Conservation (phyloP, 2,888 invertebrate genomes). For the Brenthis ino region DNA sequence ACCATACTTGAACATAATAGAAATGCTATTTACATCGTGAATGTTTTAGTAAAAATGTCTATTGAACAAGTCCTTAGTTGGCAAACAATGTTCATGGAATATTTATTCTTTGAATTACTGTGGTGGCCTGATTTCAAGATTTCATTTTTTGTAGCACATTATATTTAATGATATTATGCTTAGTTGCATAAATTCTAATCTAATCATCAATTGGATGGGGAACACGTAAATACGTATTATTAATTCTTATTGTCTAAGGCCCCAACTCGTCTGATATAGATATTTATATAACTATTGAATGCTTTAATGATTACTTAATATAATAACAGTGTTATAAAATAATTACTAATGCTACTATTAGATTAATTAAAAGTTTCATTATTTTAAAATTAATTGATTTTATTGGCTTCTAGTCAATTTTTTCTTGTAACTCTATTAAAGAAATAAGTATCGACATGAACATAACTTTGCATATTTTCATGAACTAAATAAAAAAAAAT, state of each 20-base stretch:
- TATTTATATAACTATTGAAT: too few relatives aligned
- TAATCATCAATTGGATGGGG: background rate
- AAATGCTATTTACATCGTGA: background rate
- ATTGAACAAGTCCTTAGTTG: conserved; percentile 4
- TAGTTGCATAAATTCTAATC: background rate
- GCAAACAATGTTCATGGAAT: conserved; percentile 10
- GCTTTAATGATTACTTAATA: too few relatives aligned
- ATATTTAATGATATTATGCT: background rate
- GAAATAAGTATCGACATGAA: background rate
- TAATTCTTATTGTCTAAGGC: too few relatives aligned
- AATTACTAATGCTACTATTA: too few relatives aligned
- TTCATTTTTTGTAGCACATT: conserved; percentile 4
- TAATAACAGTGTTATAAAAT: too few relatives aligned
- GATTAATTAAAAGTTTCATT: too few relatives aligned
- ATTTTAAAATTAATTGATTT: too few relatives aligned
- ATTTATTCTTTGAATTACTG: conserved; percentile 12
- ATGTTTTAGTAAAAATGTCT: background rate
- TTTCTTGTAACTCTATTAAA: too few relatives aligned
- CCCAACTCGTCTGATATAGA: too few relatives aligned
- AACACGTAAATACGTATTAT: too few relatives aligned
- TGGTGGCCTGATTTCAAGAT: conserved; percentile 7
- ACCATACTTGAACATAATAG: background rate
- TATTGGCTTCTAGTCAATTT: too few relatives aligned
- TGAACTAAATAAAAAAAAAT: background rate
- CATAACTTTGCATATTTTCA: background rate